A percentile compares a stretch with the other conserved stretches of the same genome.
These are phyloP conservation scores for Cremastinae sp. DNA, from an alignment of 2,888 invertebrate genomes.

Conservation along the genomic window DNA sequence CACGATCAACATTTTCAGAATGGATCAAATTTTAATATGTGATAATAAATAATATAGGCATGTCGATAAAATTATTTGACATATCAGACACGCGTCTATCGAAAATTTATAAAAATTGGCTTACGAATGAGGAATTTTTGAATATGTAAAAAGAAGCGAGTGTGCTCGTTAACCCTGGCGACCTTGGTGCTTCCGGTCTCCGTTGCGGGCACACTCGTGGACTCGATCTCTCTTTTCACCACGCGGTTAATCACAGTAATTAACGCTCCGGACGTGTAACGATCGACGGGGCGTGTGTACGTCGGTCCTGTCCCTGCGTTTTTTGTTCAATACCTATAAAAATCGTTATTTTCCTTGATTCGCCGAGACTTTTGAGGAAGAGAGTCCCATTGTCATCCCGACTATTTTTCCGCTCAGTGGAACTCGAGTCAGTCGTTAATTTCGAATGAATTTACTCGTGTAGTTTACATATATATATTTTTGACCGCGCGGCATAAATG, in stretches of 20 bases:
- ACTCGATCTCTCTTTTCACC: constrained; percentile 39
- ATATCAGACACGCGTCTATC: not conserved
- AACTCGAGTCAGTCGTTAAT: too few relatives aligned
- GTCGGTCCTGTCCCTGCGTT: constrained; percentile 17
- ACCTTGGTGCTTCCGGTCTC: constrained; percentile 54
- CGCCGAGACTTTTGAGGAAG: not conserved
- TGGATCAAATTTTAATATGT: too few relatives aligned
- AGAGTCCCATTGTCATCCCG: not conserved
- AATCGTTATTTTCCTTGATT: not conserved
- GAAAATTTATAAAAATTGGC: not conserved
- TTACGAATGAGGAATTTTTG: constrained; percentile 20
- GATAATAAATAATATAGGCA: too few relatives aligned
- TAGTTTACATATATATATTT: too few relatives aligned
- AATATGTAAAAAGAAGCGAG: constrained; percentile 29
- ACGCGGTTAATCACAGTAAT: constrained; percentile 52
- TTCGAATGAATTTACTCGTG: too few relatives aligned
- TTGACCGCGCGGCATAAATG: too few relatives aligned
- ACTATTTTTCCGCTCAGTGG: too few relatives aligned
- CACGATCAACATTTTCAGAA: too few relatives aligned
- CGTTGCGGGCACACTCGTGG: not conserved
- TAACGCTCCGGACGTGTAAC: constrained; percentile 57
- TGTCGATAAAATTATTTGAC: too few relatives aligned
- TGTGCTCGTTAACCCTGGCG: constrained; percentile 55
- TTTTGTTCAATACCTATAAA: constrained; percentile 14
- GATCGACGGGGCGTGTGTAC: constrained; percentile 40